Percentiles rank a stretch among this genome's conserved stretches.
phyloP scores from a whole-genome alignment of 1,140 invertebrate genomes.

The Procambarus virginalis region DNA sequence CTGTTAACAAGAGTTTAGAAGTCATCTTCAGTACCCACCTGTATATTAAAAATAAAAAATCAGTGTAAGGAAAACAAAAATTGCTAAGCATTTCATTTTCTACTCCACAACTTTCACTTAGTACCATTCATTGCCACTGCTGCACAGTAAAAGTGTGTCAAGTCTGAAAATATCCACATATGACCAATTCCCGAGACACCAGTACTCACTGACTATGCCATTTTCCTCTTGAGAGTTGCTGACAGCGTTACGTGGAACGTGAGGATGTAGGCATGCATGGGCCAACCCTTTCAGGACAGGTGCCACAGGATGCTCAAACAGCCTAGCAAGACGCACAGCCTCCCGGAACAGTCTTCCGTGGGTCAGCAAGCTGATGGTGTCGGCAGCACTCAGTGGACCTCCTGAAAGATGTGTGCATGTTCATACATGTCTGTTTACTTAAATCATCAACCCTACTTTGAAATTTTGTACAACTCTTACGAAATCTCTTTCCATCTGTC shows the following conservation, averaged over 20 bases:
- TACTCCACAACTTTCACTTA: too few relatives aligned
- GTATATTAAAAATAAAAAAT: too few relatives aligned
- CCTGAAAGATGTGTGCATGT: conserved; percentile 1
- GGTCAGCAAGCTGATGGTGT: conserved; percentile 64
- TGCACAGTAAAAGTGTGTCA: too few relatives aligned
- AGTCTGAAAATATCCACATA: too few relatives aligned
- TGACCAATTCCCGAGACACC: too few relatives aligned
- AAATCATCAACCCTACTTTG: not conserved
- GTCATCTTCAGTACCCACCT: too few relatives aligned
- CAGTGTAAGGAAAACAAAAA: too few relatives aligned
- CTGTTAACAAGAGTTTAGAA: too few relatives aligned
- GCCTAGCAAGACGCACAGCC: conserved; percentile 52
- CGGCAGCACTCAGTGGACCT: conserved; percentile 51
- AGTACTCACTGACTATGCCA: conserved; percentile 58
- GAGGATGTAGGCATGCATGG: conserved; percentile 49
- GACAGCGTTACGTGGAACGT: not conserved
- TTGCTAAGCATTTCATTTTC: too few relatives aligned
- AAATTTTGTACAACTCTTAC: not conserved
- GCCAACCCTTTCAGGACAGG: conserved; percentile 61
- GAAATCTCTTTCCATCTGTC: not conserved
- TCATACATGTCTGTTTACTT: not conserved
- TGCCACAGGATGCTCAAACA: conserved; percentile 45
- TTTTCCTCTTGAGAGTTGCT: conserved; percentile 24
- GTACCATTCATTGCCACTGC: too few relatives aligned
- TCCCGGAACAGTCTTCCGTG: conserved; percentile 66